Evolutionary conservation across 2,797 vertebrate species (phyloP), one percentile per base, ranked within the genome.

Genomic region (Liasis olivaceus): DNA sequence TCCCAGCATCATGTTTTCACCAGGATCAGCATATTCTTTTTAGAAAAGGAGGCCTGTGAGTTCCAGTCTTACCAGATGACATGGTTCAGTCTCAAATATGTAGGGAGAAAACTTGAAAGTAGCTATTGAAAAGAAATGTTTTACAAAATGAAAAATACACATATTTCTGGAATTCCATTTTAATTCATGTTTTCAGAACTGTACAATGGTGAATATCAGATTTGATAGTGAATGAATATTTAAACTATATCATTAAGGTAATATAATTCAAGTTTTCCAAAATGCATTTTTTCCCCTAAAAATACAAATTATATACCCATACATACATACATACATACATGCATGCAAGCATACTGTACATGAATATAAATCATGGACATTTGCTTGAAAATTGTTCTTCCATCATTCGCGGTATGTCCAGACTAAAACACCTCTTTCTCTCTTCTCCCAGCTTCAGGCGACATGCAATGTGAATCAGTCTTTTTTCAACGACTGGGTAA

Each of bases 401-500:
- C 60, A 13, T 24, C 2, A 3, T 85, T 90, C 69, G 94, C 17
- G 63, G 36, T 6, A 20, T 2, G 15, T 62, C 85, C 24, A 6
- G 20, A 77, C 17, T 77, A 77, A 77, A 17, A 56, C 7, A 13
- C 58, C 15, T 77, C 4, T 69, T 89, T 72, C 92, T n/a, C 5
- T 89, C 24, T 90, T 20, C 66, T 28, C 89, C 17, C 28, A 98
- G 98, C 93, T 98, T 89, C 93, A 96, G 92, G 96, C 97, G 90
- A 98, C 98, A 0, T 98, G 98, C 94, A 98, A 98, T 0, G 94
- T 97, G 22, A 94, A 98, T 54, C 97, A 98, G 84, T 98, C 98
- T 0, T 93, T 97, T 90, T 98, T 98, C 96, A 98, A 98, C 12
- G 98, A 98, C 93, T 98, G 98, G 97, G 97, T 98, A 93, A 98